These are phyloP conservation scores for Odontothrips loti DNA, from an alignment of 2,888 invertebrate genomes.

Conservation along the genomic window DNA sequence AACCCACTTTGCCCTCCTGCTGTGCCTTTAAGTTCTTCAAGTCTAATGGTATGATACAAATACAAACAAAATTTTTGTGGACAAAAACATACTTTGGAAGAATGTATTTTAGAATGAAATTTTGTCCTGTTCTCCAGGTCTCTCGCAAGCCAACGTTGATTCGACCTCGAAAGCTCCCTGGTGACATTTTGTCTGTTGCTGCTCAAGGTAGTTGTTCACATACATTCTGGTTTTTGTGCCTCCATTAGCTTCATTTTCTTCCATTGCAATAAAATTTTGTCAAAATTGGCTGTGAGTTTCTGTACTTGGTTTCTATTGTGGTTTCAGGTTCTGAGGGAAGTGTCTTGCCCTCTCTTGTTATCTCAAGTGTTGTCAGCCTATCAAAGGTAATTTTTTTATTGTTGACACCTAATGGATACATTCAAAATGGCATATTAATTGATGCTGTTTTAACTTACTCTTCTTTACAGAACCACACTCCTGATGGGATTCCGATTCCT, in stretches of 20 bases:
- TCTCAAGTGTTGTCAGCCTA: background rate
- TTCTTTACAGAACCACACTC: constrained; percentile 3
- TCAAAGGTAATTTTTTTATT: background rate
- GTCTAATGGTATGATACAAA: background rate
- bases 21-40: background rate
- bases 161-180: constrained; percentile 49
- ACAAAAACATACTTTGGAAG: background rate
- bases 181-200: constrained; percentile 47
- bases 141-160: constrained; percentile 37
- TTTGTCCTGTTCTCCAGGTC: background rate
- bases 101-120: background rate
- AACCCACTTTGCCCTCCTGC: background rate
- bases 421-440: background rate
- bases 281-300: too few relatives aligned
- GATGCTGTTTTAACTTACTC: background rate
- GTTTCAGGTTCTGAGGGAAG: background rate
- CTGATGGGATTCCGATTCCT: background rate
- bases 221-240: constrained; percentile 7
- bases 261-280: background rate
- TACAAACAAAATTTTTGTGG: too few relatives aligned
- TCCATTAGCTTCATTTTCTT: constrained; percentile 2
- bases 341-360: background rate
- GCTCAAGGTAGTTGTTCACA: constrained; percentile 20
- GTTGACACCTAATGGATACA: background rate
- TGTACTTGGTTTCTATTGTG: too few relatives aligned